Base-by-base conservation (phyloP, 2,797 vertebrate species). In the Austrolebias charrua region DNA sequence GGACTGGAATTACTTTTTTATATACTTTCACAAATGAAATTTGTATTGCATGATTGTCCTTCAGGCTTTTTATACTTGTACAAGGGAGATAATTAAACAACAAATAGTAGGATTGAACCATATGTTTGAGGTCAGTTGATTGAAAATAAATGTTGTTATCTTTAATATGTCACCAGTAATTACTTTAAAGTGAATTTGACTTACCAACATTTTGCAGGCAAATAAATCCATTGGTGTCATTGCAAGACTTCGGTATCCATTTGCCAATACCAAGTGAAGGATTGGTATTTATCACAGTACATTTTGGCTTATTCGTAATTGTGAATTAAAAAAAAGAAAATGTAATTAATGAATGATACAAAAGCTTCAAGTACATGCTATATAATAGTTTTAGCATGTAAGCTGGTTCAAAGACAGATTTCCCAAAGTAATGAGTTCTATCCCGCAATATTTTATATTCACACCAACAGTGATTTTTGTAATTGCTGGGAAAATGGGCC, bases 121-220 rank as follows among this genome's bases (percentile, higher is more conserved):
- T n/a, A 45, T 15, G 42, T 45, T 45, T 45, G 16, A 45, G 44
- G 2, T 45, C 44, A 45, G 16, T 1, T 45, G 16, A 45, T n/a
- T 19, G 5, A 33, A 46, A 33, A 46, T 46, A 7, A 14, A 40
- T 4, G 3, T 57, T 2, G n/a, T 20, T 38, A 6, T 48, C 14
- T 15, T 19, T 20, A 5, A 8, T 19, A 46, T 3, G 15, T 11
- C 3, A n/a, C 2, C 18, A 20, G 4, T 2, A 11, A 13, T n/a
- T 14, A 31, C 0, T 6, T 44, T 11, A 0, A 40, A 0, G 19
- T 50, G 43, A 56, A n/a, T 60, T 38, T 2, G 7, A 4, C 85
- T 88, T 55, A 89, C 88, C 82, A 65, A 80, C 6, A 60, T 50
- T 59, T 58, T 55, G 75, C 60, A 45, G 58, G 69, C 88, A 89